A percentile compares a stretch with the other conserved stretches of the same genome.
Conservation (phyloP, 2,113 vertebrate species). For the Rhipidura dahli region DNA sequence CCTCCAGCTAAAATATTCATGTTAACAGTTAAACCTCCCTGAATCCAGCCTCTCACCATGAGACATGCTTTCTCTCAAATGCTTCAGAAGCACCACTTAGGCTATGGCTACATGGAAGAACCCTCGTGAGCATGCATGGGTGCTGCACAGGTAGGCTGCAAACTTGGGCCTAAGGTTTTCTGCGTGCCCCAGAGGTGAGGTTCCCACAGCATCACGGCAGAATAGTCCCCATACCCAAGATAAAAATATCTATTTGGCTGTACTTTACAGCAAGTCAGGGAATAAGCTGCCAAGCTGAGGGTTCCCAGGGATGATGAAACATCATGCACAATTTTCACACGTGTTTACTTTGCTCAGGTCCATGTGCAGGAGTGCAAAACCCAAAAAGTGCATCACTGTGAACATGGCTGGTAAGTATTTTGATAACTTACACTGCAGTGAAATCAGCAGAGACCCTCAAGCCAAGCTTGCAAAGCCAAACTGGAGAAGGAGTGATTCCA, state of each 20-base stretch:
- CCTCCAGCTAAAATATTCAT: not conserved
- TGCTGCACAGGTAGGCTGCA: not conserved
- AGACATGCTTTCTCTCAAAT: not conserved
- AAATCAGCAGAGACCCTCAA: fast-evolving
- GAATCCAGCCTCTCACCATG: not conserved
- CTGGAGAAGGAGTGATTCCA: not conserved
- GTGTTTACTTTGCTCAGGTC: not conserved
- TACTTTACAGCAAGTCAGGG: fast-evolving
- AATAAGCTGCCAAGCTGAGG: not conserved
- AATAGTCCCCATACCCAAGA: not conserved
- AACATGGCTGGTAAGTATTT: not conserved
- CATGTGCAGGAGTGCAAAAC: not conserved
- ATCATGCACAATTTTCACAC: not conserved
- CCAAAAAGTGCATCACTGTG: fast-evolving
- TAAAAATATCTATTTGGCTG: not conserved
- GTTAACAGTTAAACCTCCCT: not conserved
- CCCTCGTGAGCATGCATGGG: fast-evolving
- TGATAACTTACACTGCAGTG: not conserved
- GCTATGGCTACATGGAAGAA: not conserved
- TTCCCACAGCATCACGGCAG: not conserved
- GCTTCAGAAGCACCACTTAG: not conserved
- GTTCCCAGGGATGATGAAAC: not conserved
- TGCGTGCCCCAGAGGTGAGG: not conserved
- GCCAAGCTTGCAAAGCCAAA: not conserved
- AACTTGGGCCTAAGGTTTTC: not conserved